Base-by-base conservation (phyloP, 1,140 invertebrate genomes). In the Micrasema longulum region DNA sequence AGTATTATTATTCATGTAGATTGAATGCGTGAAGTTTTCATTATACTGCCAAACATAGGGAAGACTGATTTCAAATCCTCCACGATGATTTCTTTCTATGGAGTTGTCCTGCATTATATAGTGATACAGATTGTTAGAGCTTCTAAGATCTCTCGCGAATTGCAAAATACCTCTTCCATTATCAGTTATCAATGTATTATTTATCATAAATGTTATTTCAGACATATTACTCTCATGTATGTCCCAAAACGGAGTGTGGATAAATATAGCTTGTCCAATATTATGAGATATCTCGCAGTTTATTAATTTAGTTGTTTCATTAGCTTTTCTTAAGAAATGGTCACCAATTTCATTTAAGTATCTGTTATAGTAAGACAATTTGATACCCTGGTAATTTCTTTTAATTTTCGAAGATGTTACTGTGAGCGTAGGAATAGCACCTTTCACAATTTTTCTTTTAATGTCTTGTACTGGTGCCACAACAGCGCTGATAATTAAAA, bases 21-120 rank as follows among this genome's bases (percentile, higher is more conserved):
- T 86, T 0, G 93, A 91, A 81, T 98, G 96, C 0, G 95, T 97
- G 75, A 95, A 95, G 79, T 97, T 97, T 81, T 97, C 95, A 78
- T 97, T 93, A 76, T 97, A 97, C 76, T 97, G 91, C 94, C 95
- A 97, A 9, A 97, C 95, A 78, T 97, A 97, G 0, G 97, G 96
- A 11, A 98, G 80, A 0, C 88, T 87, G 1, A 98, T 85, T 78
- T 95, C 90, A 71, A 98, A 91, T 14, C 96, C 96, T 20, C 94
- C 93, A 31, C 87, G 87, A 63, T 84, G 84, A 80, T 98, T 98
- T 74, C 93, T 87, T 78, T 95, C 93, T 38, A 97, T 89, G 0
- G 93, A 93, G 74, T 93, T 94, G 77, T 96, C 95, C 83, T 94
- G 91, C 31, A 98, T 80, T 22, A 94, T 88, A 89, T 97, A 98